Evolutionary conservation across 2,113 vertebrate genomes (phyloP).

Genomic region (Tachuris rubrigastra): DNA sequence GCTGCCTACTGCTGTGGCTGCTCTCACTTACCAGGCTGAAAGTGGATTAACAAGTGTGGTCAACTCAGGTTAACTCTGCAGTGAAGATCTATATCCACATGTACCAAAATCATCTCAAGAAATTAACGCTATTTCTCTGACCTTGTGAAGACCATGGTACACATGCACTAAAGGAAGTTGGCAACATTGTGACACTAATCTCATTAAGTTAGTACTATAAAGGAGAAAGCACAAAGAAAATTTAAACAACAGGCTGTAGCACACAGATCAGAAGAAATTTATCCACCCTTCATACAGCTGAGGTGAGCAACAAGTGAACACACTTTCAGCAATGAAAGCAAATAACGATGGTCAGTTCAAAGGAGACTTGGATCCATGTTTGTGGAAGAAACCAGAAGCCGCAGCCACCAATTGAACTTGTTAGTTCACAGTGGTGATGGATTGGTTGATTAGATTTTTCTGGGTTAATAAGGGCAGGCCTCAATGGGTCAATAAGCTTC

Average conservation of each 20-base stretch:
- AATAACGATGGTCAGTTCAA: neutral
- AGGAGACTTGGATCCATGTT: neutral
- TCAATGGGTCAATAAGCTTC: constrained; percentile 1
- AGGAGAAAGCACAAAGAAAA: neutral
- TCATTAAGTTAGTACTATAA: neutral
- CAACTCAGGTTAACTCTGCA: neutral
- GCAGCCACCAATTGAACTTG: neutral
- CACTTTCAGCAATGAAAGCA: neutral
- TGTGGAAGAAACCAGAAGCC: constrained; percentile 25
- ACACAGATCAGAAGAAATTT: neutral
- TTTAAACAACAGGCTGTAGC: neutral
- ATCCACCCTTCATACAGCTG: neutral
- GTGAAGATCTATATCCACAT: neutral
- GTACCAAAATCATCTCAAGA: neutral
- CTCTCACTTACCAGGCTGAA: neutral
- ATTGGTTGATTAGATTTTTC: constrained; percentile 24
- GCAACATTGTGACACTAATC: neutral
- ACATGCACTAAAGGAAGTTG: fast-evolving
- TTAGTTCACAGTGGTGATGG: constrained; percentile 1
- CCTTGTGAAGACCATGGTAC: fast-evolving
- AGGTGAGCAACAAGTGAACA: neutral
- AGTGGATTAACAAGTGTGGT: neutral
- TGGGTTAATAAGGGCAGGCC: constrained; percentile 56
- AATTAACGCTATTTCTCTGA: neutral
- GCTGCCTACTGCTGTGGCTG: neutral